Percentiles rank a stretch among this genome's conserved stretches.
Evolutionary conservation across 2,113 vertebrate species (phyloP).

Genomic region (Phalacrocorax aristotelis): DNA sequence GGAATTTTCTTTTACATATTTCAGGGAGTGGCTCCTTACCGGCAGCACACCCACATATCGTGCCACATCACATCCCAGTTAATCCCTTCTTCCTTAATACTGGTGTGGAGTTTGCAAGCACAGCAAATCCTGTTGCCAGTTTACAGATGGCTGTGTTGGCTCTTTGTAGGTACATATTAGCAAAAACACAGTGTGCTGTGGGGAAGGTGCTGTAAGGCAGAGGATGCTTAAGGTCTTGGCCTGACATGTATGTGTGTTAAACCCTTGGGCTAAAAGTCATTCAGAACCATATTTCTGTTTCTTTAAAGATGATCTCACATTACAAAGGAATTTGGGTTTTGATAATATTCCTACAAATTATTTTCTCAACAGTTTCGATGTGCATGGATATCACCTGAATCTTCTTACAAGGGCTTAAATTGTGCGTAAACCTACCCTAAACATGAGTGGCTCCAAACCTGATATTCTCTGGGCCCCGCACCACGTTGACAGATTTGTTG

Average conservation of each 20-base stretch:
- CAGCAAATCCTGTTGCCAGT: not conserved
- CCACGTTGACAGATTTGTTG: constrained; percentile 93
- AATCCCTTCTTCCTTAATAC: not conserved
- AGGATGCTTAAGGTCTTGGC: not conserved
- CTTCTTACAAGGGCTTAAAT: not conserved
- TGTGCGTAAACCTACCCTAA: not conserved
- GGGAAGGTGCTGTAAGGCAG: not conserved
- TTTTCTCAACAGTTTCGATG: constrained; percentile 42
- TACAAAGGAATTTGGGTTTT: not conserved
- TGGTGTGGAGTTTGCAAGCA: not conserved
- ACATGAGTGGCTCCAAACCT: constrained; percentile 95
- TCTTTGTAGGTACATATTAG: not conserved
- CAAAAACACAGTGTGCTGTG: not conserved
- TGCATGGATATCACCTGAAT: constrained; percentile 69
- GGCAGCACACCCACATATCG: not conserved
- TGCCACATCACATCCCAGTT: not conserved
- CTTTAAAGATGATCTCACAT: not conserved
- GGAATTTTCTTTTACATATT: rapidly evolving
- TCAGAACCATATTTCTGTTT: not conserved
- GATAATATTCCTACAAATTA: not conserved
- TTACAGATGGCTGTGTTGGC: not conserved
- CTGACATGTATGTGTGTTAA: rapidly evolving
- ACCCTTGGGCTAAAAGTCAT: not conserved
- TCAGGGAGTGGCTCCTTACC: not conserved
- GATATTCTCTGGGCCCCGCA: constrained; percentile 98